These are phyloP conservation scores for Nowickia ferox DNA, from an alignment of 2,888 invertebrate genomes.

Conservation along the genomic window DNA sequence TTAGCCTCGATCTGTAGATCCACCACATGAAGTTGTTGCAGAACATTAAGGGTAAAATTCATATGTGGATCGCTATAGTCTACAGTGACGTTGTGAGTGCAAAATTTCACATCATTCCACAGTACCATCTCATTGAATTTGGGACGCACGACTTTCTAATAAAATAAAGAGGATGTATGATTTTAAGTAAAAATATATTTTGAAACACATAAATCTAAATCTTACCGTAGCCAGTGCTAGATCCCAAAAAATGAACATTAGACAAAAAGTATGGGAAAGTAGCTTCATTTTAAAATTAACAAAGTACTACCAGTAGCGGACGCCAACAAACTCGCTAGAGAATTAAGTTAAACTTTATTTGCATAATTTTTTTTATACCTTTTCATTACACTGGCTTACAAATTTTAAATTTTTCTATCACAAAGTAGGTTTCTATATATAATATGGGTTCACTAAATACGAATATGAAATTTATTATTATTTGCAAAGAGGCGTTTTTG, in stretches of 20 bases:
- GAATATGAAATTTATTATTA: too few species aligned
- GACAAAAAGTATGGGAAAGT: too few species aligned
- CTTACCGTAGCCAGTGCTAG: constrained; percentile 74
- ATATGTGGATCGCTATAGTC: constrained; percentile 79
- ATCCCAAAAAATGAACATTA: neutral
- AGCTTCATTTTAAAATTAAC: too few species aligned
- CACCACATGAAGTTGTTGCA: constrained; percentile 76
- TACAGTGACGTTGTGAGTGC: constrained; percentile 77
- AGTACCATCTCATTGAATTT: constrained; percentile 78
- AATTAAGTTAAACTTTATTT: too few species aligned
- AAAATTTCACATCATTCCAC: constrained; percentile 79
- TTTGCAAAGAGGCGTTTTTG: too few species aligned
- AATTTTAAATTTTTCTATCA: too few species aligned
- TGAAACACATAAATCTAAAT: neutral
- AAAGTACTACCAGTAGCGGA: too few species aligned
- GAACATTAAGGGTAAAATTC: constrained; percentile 78
- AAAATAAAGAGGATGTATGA: neutral
- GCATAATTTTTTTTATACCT: too few species aligned
- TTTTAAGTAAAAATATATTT: neutral
- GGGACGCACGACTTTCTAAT: constrained; percentile 80
- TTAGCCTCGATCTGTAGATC: constrained; percentile 77
- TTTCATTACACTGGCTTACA: too few species aligned
- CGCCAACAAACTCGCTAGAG: too few species aligned
- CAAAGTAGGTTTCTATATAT: too few species aligned
- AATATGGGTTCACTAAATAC: too few species aligned